Percentiles rank a stretch among this genome's conserved stretches.
phyloP scores from a whole-genome alignment of 2,888 invertebrate species.

The Melitaea athalia region DNA sequence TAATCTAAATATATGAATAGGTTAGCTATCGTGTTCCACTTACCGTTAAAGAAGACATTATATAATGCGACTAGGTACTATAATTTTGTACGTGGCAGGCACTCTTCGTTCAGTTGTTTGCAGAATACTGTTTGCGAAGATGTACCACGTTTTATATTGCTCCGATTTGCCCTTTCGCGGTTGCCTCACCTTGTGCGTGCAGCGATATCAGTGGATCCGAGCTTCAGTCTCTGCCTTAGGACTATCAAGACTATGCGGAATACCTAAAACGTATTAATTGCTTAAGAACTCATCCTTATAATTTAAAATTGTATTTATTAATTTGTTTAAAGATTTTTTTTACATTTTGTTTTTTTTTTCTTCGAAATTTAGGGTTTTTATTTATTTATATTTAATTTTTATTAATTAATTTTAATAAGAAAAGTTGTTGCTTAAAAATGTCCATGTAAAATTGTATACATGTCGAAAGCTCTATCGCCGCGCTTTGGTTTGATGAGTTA shows the following conservation, averaged over 20 bases:
- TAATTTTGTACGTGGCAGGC: slow-evolving; percentile 53
- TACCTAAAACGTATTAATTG: slow-evolving; percentile 20
- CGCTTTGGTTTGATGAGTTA: too few relatives aligned
- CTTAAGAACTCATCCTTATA: slow-evolving; percentile 2
- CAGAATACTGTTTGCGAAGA: slow-evolving; percentile 73
- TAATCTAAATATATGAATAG: slow-evolving; percentile 3
- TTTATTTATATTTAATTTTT: not conserved
- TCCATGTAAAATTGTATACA: too few relatives aligned
- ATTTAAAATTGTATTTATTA: not conserved
- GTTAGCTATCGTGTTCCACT: slow-evolving; percentile 46
- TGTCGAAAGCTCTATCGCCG: too few relatives aligned
- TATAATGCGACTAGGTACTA: slow-evolving; percentile 26
- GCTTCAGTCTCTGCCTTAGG: slow-evolving; percentile 56
- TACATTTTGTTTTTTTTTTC: not conserved
- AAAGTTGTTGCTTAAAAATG: too few relatives aligned
- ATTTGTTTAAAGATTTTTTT: not conserved
- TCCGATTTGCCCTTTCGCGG: slow-evolving; percentile 79
- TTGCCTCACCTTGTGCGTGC: slow-evolving; percentile 79
- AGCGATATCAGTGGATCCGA: slow-evolving; percentile 57
- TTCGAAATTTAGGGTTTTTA: not conserved
- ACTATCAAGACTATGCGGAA: slow-evolving; percentile 38
- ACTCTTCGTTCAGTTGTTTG: slow-evolving; percentile 62
- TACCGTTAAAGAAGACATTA: slow-evolving; percentile 66
- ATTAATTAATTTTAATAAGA: not conserved
- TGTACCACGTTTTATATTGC: slow-evolving; percentile 79